Evolutionary conservation across 2,888 invertebrate genomes (phyloP), one percentile per base, ranked within the genome.

Genomic region (Lithophane socia): DNA sequence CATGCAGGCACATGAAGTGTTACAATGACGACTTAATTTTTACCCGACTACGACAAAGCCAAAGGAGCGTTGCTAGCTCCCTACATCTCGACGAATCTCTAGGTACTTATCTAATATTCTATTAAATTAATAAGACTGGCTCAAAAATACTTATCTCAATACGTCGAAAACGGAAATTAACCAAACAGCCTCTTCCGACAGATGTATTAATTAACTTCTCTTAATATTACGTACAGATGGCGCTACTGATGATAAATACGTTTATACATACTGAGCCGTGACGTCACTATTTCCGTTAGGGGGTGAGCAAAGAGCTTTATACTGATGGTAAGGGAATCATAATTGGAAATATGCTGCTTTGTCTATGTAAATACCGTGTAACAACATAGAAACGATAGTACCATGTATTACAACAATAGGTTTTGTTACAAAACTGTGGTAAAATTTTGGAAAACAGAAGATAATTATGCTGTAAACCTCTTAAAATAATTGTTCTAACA

Each of bases 131-230:
- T 78, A 83, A 37, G 24, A 16, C 44, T 54, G 21, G 12, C 12
- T 63, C 54, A 66, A 69, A 85, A 73, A 70, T 64, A 37, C 37
- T 37, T 56, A 47, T 82, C 47, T 60, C 47, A 44, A 44, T 84
- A 69, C 9, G 18, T 63, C 54, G 68, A n/a, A 66, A 86, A 69
- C 87, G 86, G 86, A 87, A 87, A 85, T 87, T 77, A 80, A 83
- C 88, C 85, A 88, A 86, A 86, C 87, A 80, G 85, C 60, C 64
- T 89, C 89, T 90, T 90, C 91, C 91, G 90, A 88, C 91, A 89
- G 89, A 89, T 87, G 87, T 89, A 91, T 91, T 94, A 93, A 93
- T 94, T 93, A 92, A 92, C 88, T 84, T 80, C 83, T 86, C 64
- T 79, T 80, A 78, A 86, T 80, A 79, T 81, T 72, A 66, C 65